Evolutionary conservation across 1,140 invertebrate species (phyloP).

Genomic region (Cherax destructor): DNA sequence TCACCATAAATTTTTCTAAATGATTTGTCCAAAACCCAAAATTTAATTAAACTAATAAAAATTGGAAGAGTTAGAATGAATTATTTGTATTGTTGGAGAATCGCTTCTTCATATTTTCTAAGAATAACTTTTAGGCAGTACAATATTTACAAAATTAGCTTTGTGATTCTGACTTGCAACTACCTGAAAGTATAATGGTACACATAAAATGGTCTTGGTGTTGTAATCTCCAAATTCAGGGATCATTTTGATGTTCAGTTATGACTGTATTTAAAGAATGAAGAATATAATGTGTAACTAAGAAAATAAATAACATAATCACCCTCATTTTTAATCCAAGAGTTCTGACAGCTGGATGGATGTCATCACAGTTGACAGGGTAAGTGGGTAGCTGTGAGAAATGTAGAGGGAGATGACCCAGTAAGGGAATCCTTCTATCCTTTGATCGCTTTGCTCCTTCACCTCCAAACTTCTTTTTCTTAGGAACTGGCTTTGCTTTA

Average conservation of each 20-base stretch:
- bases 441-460: slow-evolving; percentile 20
- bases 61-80: too few relatives aligned
- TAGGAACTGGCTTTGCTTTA: neutral
- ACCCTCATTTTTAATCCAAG: slow-evolving; percentile 60
- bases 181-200: too few relatives aligned
- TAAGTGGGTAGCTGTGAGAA: slow-evolving; percentile 21
- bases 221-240: too few relatives aligned
- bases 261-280: neutral
- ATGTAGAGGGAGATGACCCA: slow-evolving; percentile 48
- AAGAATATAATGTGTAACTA: neutral
- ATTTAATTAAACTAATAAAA: too few relatives aligned
- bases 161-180: too few relatives aligned
- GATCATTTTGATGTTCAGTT: neutral
- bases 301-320: neutral
- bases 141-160: too few relatives aligned
- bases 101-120: too few relatives aligned
- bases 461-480: slow-evolving; percentile 11
- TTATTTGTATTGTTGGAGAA: too few relatives aligned
- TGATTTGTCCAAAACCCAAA: too few relatives aligned
- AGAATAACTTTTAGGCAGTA: too few relatives aligned
- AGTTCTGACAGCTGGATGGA: slow-evolving; percentile 61
- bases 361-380: slow-evolving; percentile 40
- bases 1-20: too few relatives aligned
- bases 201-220: too few relatives aligned
- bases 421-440: slow-evolving; percentile 40